Evolutionary conservation across 2,113 vertebrate species (phyloP).

Genomic region (Cervus canadensis): DNA sequence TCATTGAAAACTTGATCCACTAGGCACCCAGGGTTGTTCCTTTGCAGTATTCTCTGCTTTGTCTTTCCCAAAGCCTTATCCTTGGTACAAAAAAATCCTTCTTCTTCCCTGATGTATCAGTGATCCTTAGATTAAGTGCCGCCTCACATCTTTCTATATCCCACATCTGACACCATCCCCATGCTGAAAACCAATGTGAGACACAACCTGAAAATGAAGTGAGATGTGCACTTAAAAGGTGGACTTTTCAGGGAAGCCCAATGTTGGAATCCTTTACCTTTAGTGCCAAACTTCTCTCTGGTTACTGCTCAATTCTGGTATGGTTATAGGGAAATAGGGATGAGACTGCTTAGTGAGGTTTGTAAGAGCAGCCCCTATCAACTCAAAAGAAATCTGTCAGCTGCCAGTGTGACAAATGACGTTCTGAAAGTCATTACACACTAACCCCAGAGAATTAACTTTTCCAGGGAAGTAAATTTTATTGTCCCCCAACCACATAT

Average conservation of each 20-base stretch:
- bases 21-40: background rate
- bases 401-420: background rate
- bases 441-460: background rate
- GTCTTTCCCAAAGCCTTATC: background rate
- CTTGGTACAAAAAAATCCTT: background rate
- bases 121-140: background rate
- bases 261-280: background rate
- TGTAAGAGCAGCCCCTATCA: background rate
- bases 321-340: background rate
- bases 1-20: background rate
- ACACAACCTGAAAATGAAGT: background rate
- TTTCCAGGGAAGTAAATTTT: background rate
- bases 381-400: background rate
- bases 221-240: background rate
- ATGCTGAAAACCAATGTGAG: background rate
- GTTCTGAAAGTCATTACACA: background rate
- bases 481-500: background rate
- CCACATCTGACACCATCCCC: background rate
- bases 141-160: background rate
- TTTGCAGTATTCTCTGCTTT: background rate
- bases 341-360: background rate
- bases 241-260: background rate
- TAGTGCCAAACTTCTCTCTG: background rate
- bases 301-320: background rate
- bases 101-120: background rate